These are phyloP conservation scores for Herpailurus yagouaroundi DNA, from an alignment of 2,113 vertebrate species.

Conservation along the genomic window DNA sequence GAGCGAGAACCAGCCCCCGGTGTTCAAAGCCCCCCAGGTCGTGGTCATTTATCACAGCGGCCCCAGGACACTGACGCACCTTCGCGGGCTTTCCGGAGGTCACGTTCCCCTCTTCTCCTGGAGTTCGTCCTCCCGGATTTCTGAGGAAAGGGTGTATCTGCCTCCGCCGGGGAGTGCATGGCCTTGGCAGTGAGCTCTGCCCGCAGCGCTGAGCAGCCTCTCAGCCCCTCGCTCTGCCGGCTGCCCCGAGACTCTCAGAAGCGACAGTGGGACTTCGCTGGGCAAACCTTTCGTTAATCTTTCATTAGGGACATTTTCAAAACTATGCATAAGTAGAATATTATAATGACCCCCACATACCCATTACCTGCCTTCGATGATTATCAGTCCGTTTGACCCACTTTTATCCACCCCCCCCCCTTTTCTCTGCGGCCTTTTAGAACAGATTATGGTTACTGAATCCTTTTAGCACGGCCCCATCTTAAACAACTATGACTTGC, in stretches of 20 bases:
- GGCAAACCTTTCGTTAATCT: background rate
- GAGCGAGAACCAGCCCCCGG: fast-evolving
- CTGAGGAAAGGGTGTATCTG: background rate
- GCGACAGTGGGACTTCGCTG: background rate
- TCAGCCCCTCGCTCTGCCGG: background rate
- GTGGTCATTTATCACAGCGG: background rate
- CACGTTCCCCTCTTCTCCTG: fast-evolving
- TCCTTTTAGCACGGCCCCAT: background rate
- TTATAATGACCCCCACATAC: background rate
- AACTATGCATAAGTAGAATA: background rate
- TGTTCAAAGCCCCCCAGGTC: no score
- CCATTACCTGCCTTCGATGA: background rate
- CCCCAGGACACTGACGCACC: background rate
- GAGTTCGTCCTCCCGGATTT: no score
- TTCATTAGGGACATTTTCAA: background rate
- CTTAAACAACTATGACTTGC: background rate
- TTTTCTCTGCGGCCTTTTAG: background rate
- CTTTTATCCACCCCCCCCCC: background rate
- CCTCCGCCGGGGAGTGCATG: fast-evolving
- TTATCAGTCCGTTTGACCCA: background rate
- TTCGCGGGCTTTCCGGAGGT: background rate
- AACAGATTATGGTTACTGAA: background rate
- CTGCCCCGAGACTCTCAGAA: background rate
- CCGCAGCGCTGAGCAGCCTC: background rate
- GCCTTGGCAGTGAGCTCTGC: background rate